These are phyloP conservation scores for Nezara viridula DNA, from an alignment of 2,888 invertebrate genomes.

Conservation along the genomic window DNA sequence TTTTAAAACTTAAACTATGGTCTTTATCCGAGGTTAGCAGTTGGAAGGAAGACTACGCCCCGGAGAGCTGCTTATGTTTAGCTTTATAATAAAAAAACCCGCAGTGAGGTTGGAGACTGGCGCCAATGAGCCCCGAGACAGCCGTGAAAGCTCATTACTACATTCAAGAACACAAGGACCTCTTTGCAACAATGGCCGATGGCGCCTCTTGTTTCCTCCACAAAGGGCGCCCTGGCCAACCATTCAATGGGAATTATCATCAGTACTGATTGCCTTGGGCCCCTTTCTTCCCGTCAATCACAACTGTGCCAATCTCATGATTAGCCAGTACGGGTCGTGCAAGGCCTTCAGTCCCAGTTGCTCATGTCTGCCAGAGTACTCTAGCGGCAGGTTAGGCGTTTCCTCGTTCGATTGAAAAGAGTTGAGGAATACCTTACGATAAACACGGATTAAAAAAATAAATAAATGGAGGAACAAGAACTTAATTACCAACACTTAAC, in stretches of 20 bases:
- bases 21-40: neutral
- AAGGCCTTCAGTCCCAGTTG: neutral
- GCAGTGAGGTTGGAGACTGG: conserved; percentile 51
- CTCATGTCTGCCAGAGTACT: too few species aligned
- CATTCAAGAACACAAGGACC: conserved; percentile 58
- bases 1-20: neutral
- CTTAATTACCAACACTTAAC: too few species aligned
- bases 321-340: neutral
- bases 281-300: neutral
- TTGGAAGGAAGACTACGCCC: neutral
- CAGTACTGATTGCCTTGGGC: neutral
- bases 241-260: conserved; percentile 19
- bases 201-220: neutral
- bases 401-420: too few species aligned
- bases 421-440: too few species aligned
- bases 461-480: too few species aligned
- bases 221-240: neutral
- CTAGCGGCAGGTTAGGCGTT: too few species aligned
- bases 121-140: conserved; percentile 55
- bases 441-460: too few species aligned
- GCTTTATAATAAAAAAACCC: conserved; percentile 19
- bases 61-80: conserved; percentile 1
- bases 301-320: neutral
- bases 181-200: conserved; percentile 56
- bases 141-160: conserved; percentile 60